A percentile compares a stretch with the other conserved stretches of the same genome.
These are phyloP conservation scores for Cephus pulcher DNA, from an alignment of 2,888 invertebrate species.

Conservation along the genomic window DNA sequence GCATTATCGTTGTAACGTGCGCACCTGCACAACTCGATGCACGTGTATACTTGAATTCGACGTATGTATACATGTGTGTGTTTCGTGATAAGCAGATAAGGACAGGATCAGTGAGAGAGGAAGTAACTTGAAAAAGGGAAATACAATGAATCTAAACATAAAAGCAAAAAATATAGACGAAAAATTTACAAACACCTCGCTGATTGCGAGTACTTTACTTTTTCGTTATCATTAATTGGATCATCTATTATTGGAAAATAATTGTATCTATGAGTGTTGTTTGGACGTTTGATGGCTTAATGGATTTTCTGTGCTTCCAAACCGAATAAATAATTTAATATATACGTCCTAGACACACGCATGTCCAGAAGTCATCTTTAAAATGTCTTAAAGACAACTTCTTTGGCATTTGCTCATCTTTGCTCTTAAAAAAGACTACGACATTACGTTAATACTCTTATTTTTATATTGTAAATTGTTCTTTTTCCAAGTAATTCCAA, in stretches of 20 bases:
- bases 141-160: neutral
- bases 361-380: too few species aligned
- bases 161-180: neutral
- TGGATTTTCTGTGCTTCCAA: neutral
- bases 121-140: neutral
- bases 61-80: neutral
- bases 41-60: neutral
- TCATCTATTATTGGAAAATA: neutral
- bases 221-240: neutral
- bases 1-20: neutral
- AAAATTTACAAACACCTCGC: neutral
- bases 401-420: too few species aligned
- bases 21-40: neutral
- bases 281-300: neutral
- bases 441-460: neutral
- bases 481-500: neutral
- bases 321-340: neutral
- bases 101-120: rapidly evolving
- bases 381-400: too few species aligned
- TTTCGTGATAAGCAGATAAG: neutral
- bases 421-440: too few species aligned
- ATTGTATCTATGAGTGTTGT: neutral
- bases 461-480: neutral
- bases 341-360: neutral
- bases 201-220: neutral